Evolutionary conservation across 2,888 invertebrate genomes (phyloP).

Genomic region (Polydrusus cervinus): DNA sequence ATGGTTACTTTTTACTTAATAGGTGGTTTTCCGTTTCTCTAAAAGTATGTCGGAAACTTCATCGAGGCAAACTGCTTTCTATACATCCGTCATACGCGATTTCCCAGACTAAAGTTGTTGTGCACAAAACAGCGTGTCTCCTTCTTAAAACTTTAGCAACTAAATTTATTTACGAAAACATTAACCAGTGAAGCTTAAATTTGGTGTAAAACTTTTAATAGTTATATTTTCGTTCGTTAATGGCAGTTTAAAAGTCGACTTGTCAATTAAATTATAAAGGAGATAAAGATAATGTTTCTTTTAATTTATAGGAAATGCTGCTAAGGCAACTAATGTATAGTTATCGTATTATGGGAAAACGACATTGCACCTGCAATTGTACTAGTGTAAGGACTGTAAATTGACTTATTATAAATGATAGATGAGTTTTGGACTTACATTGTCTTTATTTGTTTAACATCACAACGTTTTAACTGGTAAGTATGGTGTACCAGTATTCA

Average conservation of each 20-base stretch:
- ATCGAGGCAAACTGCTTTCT: conserved; percentile 27
- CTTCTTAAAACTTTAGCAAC: conserved; percentile 8
- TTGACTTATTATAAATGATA: too few species aligned
- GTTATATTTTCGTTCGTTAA: background rate
- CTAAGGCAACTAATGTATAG: too few species aligned
- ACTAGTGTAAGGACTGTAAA: too few species aligned
- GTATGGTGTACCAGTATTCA: too few species aligned
- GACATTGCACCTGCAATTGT: too few species aligned
- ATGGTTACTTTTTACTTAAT: conserved; percentile 36
- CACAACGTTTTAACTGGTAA: too few species aligned
- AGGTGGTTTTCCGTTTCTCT: conserved; percentile 41
- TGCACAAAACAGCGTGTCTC: conserved; percentile 10
- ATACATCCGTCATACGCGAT: conserved; percentile 41
- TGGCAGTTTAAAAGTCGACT: background rate
- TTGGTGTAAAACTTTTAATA: conserved; percentile 5
- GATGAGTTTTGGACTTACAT: too few species aligned
- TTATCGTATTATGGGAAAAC: too few species aligned
- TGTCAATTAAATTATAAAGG: background rate
- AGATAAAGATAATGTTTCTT: too few species aligned
- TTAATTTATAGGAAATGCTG: too few species aligned
- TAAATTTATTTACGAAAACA: conserved; percentile 18
- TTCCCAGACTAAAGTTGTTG: conserved; percentile 32
- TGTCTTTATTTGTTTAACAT: too few species aligned
- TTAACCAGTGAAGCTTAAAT: conserved; percentile 3
- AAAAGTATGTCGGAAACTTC: conserved; percentile 36